Conservation (phyloP, 1,140 invertebrate genomes). For the Sycophaga agraensis region DNA sequence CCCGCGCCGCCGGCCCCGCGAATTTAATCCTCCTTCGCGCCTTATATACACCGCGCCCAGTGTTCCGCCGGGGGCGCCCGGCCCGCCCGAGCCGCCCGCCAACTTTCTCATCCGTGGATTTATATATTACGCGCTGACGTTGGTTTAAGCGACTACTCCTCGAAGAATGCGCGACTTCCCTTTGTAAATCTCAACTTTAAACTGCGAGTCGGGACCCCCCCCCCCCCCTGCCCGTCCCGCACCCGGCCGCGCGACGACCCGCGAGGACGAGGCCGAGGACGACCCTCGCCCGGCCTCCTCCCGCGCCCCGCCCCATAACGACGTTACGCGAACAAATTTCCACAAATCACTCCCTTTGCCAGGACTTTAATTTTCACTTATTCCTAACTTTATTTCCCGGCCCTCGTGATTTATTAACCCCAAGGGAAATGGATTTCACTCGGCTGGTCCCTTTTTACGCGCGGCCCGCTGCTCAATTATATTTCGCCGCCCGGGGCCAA, state of each 20-base stretch:
- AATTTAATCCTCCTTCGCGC: conserved; percentile 38
- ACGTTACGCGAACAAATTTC: conserved; percentile 5
- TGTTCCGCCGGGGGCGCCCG: not conserved
- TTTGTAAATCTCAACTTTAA: conserved; percentile 33
- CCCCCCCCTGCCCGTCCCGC: conserved; percentile 5
- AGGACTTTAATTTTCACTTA: conserved; percentile 14
- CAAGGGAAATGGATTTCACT: no score
- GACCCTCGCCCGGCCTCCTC: not conserved
- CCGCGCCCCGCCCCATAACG: not conserved
- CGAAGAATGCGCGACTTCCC: conserved; percentile 9
- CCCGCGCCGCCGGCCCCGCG: conserved; percentile 32
- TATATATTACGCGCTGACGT: not conserved
- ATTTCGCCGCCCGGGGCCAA: no score
- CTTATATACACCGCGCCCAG: not conserved
- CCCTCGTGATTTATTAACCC: no score
- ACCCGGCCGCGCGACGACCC: no score
- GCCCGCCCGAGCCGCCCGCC: not conserved
- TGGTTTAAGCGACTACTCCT: conserved; percentile 8
- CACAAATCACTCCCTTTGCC: not conserved
- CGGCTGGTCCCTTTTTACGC: no score
- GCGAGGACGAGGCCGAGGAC: no score
- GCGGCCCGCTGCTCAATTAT: no score
- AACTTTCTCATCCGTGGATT: conserved; percentile 15
- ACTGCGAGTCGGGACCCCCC: conserved; percentile 5
- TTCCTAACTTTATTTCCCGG: not conserved